Evolutionary conservation across 2,888 invertebrate genomes (phyloP).

Genomic region (Sylvicola cinctus): DNA sequence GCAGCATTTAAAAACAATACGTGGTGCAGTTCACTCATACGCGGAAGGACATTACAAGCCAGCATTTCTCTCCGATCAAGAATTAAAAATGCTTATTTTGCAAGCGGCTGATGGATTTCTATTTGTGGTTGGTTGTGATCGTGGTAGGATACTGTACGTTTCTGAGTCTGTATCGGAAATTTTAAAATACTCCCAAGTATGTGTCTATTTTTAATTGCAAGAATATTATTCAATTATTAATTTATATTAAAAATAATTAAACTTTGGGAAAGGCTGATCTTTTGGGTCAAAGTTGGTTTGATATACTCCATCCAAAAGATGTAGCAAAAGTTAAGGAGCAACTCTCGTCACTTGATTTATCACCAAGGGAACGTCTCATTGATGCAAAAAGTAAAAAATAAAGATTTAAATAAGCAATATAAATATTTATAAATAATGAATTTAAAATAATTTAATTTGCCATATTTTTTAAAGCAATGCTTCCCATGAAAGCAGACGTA

Average conservation of each 20-base stretch:
- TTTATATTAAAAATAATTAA: no score
- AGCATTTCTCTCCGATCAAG: conserved; percentile 65
- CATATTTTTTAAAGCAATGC: conserved; percentile 46
- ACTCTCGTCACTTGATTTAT: conserved; percentile 71
- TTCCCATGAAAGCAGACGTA: conserved; percentile 72
- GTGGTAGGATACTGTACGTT: conserved; percentile 74
- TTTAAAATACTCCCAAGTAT: conserved; percentile 63
- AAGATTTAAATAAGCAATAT: conserved; percentile 1
- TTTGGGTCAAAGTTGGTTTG: conserved; percentile 82
- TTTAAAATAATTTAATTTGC: background rate
- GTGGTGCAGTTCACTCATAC: conserved; percentile 51
- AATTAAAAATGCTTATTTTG: conserved; percentile 67
- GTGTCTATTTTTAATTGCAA: no score
- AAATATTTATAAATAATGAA: conserved; percentile 1
- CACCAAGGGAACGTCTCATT: conserved; percentile 70
- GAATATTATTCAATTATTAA: conserved; percentile 4
- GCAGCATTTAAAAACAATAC: conserved; percentile 65
- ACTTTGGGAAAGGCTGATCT: conserved; percentile 62
- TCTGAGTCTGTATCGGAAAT: conserved; percentile 71
- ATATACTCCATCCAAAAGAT: conserved; percentile 86
- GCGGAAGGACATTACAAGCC: conserved; percentile 60
- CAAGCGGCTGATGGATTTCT: conserved; percentile 78
- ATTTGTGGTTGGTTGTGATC: conserved; percentile 82
- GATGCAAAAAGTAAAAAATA: conserved; percentile 75
- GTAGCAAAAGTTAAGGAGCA: conserved; percentile 90